Conservation (phyloP, 2,113 vertebrate species). For the Nibea albiflora region DNA sequence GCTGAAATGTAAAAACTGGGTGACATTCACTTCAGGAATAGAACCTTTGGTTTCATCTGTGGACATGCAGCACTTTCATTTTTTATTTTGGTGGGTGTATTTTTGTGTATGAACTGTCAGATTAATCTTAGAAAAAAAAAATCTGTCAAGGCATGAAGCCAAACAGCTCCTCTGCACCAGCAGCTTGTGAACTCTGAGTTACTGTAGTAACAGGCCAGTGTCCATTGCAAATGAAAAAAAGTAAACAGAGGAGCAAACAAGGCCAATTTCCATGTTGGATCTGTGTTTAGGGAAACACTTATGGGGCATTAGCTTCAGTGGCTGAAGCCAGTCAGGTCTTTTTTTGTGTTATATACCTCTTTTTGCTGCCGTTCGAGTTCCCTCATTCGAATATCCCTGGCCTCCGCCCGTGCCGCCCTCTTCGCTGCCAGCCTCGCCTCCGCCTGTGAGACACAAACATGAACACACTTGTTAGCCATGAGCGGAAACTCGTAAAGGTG, state of each 20-base stretch:
- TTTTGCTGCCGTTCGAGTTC: conserved; percentile 97
- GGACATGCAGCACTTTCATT: conserved; percentile 66
- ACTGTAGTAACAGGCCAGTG: neutral
- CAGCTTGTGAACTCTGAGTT: neutral
- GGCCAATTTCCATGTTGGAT: neutral
- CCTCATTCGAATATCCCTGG: conserved; percentile 97
- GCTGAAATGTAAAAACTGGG: conserved; percentile 57
- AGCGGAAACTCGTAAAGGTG: conserved; percentile 24
- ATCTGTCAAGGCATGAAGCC: conserved; percentile 13
- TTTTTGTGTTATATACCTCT: conserved; percentile 86
- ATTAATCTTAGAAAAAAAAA: conserved; percentile 9
- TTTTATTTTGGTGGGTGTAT: conserved; percentile 33
- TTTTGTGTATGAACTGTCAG: conserved; percentile 23
- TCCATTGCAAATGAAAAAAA: neutral
- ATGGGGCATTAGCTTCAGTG: neutral
- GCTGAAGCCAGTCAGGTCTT: conserved; percentile 12
- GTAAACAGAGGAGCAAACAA: neutral
- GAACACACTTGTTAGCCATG: conserved; percentile 63
- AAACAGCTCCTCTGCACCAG: conserved; percentile 18
- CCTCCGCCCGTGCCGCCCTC: conserved; percentile 95
- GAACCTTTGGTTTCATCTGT: conserved; percentile 63
- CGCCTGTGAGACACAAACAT: conserved; percentile 85
- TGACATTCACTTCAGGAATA: conserved; percentile 60
- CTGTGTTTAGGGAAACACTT: neutral
- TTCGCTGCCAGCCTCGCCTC: conserved; percentile 97